Evolutionary conservation across 2,888 invertebrate species (phyloP).

Genomic region (Caenorhabditis angaria): DNA sequence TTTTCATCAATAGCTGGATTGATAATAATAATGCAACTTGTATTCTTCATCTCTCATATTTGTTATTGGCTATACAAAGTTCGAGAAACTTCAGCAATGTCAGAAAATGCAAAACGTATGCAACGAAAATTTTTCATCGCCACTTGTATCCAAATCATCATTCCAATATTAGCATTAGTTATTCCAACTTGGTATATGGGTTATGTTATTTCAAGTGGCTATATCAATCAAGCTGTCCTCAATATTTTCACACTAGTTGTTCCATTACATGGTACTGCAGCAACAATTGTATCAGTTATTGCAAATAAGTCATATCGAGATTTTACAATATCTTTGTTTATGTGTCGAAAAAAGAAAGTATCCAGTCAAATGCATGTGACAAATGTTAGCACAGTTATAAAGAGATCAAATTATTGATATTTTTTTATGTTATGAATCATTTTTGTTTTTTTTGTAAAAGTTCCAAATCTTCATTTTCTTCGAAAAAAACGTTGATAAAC

Average conservation of each 20-base stretch:
- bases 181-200: neutral
- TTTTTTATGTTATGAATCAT: neutral
- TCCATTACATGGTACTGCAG: neutral
- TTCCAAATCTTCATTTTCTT: neutral
- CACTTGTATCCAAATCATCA: neutral
- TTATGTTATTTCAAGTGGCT: neutral
- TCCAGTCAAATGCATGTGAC: neutral
- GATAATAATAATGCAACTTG: neutral
- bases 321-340: neutral
- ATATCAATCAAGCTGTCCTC: neutral
- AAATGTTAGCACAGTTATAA: neutral
- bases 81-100: neutral
- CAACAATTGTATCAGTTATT: neutral
- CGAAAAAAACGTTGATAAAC: conserved; percentile 1
- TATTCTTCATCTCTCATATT: neutral
- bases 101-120: neutral
- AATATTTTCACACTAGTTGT: neutral
- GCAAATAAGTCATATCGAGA: neutral
- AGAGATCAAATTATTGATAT: neutral
- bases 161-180: neutral
- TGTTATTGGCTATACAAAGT: neutral
- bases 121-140: neutral
- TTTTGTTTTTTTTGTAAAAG: too few relatives aligned
- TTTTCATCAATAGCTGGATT: neutral
- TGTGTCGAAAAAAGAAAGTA: neutral